phyloP scores from a whole-genome alignment of 2,113 vertebrate species.

The Ameiurus melas region DNA sequence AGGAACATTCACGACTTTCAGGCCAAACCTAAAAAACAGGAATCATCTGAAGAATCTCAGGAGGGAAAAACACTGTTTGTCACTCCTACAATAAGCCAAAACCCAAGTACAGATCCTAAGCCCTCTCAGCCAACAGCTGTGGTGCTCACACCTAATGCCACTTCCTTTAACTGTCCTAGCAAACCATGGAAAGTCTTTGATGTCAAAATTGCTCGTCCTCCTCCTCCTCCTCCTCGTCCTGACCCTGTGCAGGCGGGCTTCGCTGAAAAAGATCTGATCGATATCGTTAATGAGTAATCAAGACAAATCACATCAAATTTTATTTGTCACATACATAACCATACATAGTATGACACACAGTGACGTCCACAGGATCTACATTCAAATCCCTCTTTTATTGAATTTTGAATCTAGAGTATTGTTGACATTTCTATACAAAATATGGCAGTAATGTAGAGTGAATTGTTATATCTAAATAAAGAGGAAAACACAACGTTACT shows the following conservation, averaged over 20 bases:
- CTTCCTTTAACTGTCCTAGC: slow-evolving; percentile 78
- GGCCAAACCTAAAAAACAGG: background rate
- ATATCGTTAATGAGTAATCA: background rate
- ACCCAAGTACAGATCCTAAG: slow-evolving; percentile 25
- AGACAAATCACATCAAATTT: too few species aligned
- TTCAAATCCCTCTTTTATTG: background rate
- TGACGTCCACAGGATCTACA: background rate
- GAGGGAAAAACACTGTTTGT: slow-evolving; percentile 57
- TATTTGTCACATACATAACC: too few species aligned
- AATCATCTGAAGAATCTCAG: slow-evolving; percentile 70
- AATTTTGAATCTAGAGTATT: slow-evolving; percentile 19
- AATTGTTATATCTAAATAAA: slow-evolving; percentile 27
- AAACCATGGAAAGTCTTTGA: slow-evolving; percentile 79
- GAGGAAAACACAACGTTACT: background rate
- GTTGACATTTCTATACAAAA: slow-evolving; percentile 1
- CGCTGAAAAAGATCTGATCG: background rate
- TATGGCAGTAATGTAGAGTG: background rate
- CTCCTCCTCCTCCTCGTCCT: slow-evolving; percentile 10
- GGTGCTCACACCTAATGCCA: background rate
- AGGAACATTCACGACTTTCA: slow-evolving; percentile 38
- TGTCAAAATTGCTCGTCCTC: slow-evolving; percentile 41
- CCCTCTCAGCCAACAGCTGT: background rate
- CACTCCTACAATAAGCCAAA: background rate
- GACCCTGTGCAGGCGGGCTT: too few species aligned
- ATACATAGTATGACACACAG: too few species aligned